Conservation (phyloP, 2,888 invertebrate genomes). For the Horisme vitalbata region DNA sequence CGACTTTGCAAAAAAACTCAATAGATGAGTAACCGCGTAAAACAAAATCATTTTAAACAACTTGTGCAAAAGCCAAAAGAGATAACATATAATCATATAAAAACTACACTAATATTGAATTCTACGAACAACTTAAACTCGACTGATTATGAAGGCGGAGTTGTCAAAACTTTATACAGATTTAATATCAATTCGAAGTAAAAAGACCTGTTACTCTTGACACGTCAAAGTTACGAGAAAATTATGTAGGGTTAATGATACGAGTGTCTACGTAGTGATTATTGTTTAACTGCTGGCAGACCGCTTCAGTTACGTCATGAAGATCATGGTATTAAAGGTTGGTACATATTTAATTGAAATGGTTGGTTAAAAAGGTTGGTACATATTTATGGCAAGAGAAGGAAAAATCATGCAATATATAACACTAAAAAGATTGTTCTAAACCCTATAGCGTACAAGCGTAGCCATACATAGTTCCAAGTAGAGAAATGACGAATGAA, state of each 20-base stretch:
- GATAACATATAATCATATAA: too few species aligned
- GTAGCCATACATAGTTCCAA: too few species aligned
- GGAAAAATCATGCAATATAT: too few species aligned
- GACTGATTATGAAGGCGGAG: slow-evolving; percentile 24
- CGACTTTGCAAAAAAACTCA: too few species aligned
- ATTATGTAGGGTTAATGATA: slow-evolving; percentile 28
- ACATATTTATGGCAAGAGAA: too few species aligned
- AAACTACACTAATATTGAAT: slow-evolving; percentile 9
- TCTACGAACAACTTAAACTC: slow-evolving; percentile 23
- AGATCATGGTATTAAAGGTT: not conserved
- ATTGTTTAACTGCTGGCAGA: slow-evolving; percentile 16
- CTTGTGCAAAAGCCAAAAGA: too few species aligned
- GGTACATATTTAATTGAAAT: not conserved
- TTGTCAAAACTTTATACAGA: slow-evolving; percentile 19
- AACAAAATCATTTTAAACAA: too few species aligned
- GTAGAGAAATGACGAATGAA: too few species aligned
- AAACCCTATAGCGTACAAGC: too few species aligned
- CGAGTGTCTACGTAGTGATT: slow-evolving; percentile 11
- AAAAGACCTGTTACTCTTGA: slow-evolving; percentile 36
- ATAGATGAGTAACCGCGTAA: too few species aligned
- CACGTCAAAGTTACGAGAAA: slow-evolving; percentile 33
- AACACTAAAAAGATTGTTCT: too few species aligned
- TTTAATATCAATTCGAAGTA: slow-evolving; percentile 34
- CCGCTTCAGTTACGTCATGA: slow-evolving; percentile 9
- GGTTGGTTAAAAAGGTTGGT: too few species aligned